Conservation (phyloP, 2,797 vertebrate species). For the Mus caroli region DNA sequence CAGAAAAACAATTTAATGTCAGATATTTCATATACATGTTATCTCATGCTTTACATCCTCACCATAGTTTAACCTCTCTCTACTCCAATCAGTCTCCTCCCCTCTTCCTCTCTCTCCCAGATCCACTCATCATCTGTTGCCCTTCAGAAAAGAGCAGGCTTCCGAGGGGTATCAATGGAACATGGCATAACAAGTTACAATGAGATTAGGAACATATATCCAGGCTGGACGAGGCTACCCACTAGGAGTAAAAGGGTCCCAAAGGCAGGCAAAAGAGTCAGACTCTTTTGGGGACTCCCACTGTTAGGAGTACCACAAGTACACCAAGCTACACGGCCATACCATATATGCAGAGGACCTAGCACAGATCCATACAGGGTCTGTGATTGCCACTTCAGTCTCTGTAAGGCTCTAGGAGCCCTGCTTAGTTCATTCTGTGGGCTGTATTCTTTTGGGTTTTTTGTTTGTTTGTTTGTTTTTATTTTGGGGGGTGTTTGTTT, state of each 20-base stretch:
- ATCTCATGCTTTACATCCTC: not conserved
- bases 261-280: not conserved
- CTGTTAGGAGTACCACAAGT: not conserved
- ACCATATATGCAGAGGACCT: not conserved
- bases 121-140: not conserved
- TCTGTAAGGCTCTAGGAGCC: not conserved
- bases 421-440: not conserved
- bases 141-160: not conserved
- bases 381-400: not conserved
- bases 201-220: not conserved
- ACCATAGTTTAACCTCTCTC: not conserved
- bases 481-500: no score
- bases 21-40: conserved; percentile 9
- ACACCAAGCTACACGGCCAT: not conserved
- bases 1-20: conserved; percentile 46
- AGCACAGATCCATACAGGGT: not conserved
- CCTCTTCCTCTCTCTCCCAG: not conserved
- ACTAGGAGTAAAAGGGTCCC: not conserved
- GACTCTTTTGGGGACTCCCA: not conserved
- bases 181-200: not conserved
- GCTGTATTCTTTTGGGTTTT: not conserved
- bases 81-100: not conserved
- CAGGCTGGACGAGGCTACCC: not conserved
- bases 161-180: not conserved
- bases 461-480: no score